Percentiles rank a stretch among this genome's conserved stretches.
These are phyloP conservation scores for Anguilla pacifica DNA, from an alignment of 2,797 vertebrate genomes.

Conservation along the genomic window DNA sequence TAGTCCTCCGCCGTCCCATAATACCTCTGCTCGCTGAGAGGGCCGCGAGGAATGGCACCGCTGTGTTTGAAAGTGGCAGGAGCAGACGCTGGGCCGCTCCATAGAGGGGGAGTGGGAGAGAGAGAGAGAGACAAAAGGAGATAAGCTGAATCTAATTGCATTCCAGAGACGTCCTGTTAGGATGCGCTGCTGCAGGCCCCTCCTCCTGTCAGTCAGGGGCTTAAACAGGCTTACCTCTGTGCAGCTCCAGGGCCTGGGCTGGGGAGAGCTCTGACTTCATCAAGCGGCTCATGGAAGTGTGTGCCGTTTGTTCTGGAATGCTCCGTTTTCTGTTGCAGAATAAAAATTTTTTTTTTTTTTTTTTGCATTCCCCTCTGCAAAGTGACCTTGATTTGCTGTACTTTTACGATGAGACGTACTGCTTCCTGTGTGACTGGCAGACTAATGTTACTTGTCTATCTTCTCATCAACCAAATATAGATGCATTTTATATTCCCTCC, in stretches of 20 bases:
- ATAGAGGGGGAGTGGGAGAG: constrained; percentile 33
- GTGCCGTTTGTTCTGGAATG: background rate
- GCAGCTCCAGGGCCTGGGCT: background rate
- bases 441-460: background rate
- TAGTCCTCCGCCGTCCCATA: constrained; percentile 32
- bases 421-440: background rate
- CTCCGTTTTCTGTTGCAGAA: background rate
- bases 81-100: constrained; percentile 20
- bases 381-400: background rate
- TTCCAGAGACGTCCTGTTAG: constrained; percentile 60
- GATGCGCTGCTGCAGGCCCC: constrained; percentile 46
- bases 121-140: constrained; percentile 44
- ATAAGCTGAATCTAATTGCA: constrained; percentile 69
- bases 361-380: background rate
- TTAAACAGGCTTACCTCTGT: constrained; percentile 14
- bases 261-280: background rate
- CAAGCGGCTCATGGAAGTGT: background rate
- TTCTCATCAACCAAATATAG: background rate
- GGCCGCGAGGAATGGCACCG: constrained; percentile 27
- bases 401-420: background rate
- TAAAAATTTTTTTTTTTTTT: background rate
- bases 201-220: background rate
- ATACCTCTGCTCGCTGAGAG: constrained; percentile 29
- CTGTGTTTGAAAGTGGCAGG: constrained; percentile 3
- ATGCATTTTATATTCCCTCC: background rate